These are phyloP conservation scores for Lemur catta DNA, from an alignment of 2,797 vertebrate genomes.

Conservation along the genomic window DNA sequence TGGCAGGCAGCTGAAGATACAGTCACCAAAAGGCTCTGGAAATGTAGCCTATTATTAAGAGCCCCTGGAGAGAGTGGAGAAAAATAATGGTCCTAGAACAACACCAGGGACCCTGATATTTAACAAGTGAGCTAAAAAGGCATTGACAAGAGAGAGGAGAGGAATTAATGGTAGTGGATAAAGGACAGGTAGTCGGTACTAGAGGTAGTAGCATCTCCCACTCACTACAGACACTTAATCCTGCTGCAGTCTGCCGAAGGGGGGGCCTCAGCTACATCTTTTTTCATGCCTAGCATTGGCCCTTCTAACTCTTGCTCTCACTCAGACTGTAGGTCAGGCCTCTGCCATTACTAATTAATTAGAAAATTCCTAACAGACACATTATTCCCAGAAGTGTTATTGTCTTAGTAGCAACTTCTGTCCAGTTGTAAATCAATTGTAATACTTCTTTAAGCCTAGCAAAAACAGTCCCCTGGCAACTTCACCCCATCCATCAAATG, in stretches of 20 bases:
- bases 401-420: background rate
- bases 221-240: background rate
- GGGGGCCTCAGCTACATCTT: background rate
- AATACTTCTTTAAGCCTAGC: constrained; percentile 6
- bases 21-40: background rate
- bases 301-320: background rate
- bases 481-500: background rate
- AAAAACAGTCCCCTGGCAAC: background rate
- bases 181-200: background rate
- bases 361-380: constrained; percentile 36
- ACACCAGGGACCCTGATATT: background rate
- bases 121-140: background rate
- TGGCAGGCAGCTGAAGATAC: background rate
- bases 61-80: background rate
- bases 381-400: constrained; percentile 1
- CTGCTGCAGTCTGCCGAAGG: background rate
- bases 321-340: background rate
- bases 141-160: background rate
- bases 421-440: constrained; percentile 12
- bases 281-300: background rate
- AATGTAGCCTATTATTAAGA: background rate
- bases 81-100: background rate
- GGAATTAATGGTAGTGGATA: background rate
- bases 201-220: background rate
- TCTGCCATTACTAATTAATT: constrained; percentile 37